Conservation (phyloP, 2,888 invertebrate genomes). For the Tridacna gigas region DNA sequence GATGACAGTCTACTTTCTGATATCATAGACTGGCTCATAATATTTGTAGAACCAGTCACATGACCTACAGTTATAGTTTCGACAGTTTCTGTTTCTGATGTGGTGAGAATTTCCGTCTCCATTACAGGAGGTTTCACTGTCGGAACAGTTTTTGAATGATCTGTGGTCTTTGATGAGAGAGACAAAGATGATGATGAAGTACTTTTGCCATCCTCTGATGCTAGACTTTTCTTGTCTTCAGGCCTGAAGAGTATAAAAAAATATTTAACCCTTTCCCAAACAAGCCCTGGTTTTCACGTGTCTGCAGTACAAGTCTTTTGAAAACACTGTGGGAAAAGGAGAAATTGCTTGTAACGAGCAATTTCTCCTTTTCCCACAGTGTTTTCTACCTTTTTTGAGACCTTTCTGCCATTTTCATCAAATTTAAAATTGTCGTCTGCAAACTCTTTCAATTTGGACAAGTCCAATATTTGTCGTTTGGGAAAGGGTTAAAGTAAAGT, state of each 20-base stretch:
- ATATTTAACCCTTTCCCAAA: background rate
- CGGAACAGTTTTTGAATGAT: slow-evolving; percentile 70
- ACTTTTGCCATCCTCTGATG: slow-evolving; percentile 75
- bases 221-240: slow-evolving; percentile 74
- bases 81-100: slow-evolving; percentile 19
- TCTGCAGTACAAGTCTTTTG: background rate
- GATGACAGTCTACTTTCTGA: slow-evolving; percentile 41
- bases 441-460: no score
- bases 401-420: no score
- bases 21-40: slow-evolving; percentile 60
- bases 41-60: slow-evolving; percentile 32
- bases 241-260: slow-evolving; percentile 56
- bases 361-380: no score
- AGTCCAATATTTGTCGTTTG: no score
- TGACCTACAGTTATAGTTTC: slow-evolving; percentile 46
- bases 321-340: background rate
- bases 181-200: slow-evolving; percentile 79
- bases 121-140: slow-evolving; percentile 49
- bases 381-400: no score
- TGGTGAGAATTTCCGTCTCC: slow-evolving; percentile 72
- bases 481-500: no score
- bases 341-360: no score
- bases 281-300: no score
- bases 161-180: slow-evolving; percentile 49
- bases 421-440: no score